phyloP scores from a whole-genome alignment of 1,140 invertebrate genomes.

The Laodelphax striatellus region DNA sequence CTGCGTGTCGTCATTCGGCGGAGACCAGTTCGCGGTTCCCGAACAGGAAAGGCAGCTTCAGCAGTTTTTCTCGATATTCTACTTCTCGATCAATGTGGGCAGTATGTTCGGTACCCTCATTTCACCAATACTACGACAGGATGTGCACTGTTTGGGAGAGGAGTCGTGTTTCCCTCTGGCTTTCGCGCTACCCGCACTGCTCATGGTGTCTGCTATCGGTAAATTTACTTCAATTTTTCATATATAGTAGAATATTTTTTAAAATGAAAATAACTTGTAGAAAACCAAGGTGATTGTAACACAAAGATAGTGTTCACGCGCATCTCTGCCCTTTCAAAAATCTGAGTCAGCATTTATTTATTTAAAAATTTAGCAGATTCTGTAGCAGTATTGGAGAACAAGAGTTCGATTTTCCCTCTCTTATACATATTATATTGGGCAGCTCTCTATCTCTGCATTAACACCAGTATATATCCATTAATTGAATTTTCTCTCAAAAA shows the following conservation, averaged over 20 bases:
- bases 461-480: no score
- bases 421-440: no score
- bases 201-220: constrained; percentile 78
- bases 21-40: constrained; percentile 83
- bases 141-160: constrained; percentile 70
- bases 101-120: constrained; percentile 80
- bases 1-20: constrained; percentile 95
- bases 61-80: constrained; percentile 88
- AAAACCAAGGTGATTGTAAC: no score
- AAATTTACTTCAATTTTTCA: constrained; percentile 25
- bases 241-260: not conserved
- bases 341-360: no score
- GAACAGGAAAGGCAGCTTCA: constrained; percentile 61
- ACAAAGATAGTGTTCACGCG: no score
- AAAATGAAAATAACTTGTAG: not conserved
- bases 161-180: constrained; percentile 79
- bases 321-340: no score
- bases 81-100: constrained; percentile 88
- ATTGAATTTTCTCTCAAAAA: no score
- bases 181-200: constrained; percentile 77
- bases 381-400: no score
- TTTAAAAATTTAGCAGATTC: no score
- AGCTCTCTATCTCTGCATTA: no score
- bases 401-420: no score
- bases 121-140: constrained; percentile 73